Evolutionary conservation across 2,888 invertebrate genomes (phyloP), one percentile per base, ranked within the genome.

Genomic region (Drosophila gaucha): DNA sequence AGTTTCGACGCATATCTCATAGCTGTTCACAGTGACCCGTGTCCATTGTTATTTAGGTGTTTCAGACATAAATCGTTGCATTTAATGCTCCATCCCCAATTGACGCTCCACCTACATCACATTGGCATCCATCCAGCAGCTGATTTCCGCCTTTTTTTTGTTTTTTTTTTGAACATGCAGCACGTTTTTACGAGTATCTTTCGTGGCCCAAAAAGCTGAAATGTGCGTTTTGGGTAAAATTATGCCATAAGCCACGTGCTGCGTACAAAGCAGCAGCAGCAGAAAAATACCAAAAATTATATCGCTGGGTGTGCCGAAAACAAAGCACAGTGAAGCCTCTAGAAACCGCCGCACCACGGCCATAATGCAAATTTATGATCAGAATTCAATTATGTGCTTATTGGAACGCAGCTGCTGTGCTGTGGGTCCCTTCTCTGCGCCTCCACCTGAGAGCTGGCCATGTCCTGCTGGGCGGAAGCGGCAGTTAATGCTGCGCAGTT

Each of bases 381-480:
- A 83, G 89, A 83, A 83, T 89, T 89, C 82, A 83, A 83, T 83
- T 83, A 83, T 89, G 88, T 89, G 89, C 89, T 89, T 83, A 89
- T 83, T 83, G 82, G 86, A 82, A 87, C 88, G 86, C 82, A 87
- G 82, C 88, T 82, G 82, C 72, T 85, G 68, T 50, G 73, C 68
- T 54, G 50, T 28, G 51, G 14, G 38, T 18, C 39, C 52, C 43
- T 26, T 10, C 22, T 8, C 5, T 12, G 18, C 12, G 22, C 55
- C 54, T 74, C n/a, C n/a, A 80, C 82, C 85, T 74, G 82, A 12
- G 47, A 41, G 30, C 51, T 36, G 56, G 54, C 10, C 26, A 49
- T 26, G 30, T 47, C 58, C 57, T 52, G 74, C 72, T 71, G 67
- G 46, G 71, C 59, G 50, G 56, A 16, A 33, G 24, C 44, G 64